These are phyloP conservation scores for Papilio polyxenes DNA, from an alignment of 1,140 invertebrate species.

Conservation along the genomic window DNA sequence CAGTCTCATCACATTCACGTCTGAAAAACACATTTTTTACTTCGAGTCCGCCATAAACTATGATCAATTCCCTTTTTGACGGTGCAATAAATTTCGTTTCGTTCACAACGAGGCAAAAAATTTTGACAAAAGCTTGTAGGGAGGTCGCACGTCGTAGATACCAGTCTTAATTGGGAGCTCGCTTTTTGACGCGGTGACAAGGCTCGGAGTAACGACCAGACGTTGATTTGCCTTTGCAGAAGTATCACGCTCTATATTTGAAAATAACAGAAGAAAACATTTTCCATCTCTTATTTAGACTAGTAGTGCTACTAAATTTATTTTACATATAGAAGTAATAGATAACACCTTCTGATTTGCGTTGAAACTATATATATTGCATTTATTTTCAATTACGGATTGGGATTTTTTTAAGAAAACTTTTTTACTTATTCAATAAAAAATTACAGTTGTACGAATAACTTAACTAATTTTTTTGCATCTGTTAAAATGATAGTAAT, in stretches of 20 bases:
- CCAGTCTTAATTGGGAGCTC: constrained; percentile 26
- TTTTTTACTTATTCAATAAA: too few relatives aligned
- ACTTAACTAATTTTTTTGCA: too few relatives aligned
- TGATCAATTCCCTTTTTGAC: constrained; percentile 23
- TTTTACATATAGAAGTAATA: too few relatives aligned
- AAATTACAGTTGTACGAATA: too few relatives aligned
- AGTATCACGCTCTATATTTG: neutral
- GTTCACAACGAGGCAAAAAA: neutral
- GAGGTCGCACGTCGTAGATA: constrained; percentile 28
- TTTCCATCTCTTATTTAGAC: neutral
- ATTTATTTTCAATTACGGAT: too few relatives aligned
- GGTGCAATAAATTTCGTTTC: constrained; percentile 22
- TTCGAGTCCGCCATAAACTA: constrained; percentile 20
- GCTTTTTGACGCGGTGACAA: constrained; percentile 30
- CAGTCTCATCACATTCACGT: constrained; percentile 7
- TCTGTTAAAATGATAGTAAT: too few relatives aligned
- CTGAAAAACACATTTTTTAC: constrained; percentile 17
- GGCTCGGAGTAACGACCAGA: constrained; percentile 5
- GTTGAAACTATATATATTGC: too few relatives aligned
- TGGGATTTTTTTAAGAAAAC: too few relatives aligned
- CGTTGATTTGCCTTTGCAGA: constrained; percentile 21
- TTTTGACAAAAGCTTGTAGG: constrained; percentile 24
- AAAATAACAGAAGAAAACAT: neutral
- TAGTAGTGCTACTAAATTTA: too few relatives aligned
- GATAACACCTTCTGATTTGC: too few relatives aligned